Evolutionary conservation across 2,888 invertebrate genomes (phyloP), one percentile per base, ranked within the genome.

Genomic region (Chaetoderma sp.): DNA sequence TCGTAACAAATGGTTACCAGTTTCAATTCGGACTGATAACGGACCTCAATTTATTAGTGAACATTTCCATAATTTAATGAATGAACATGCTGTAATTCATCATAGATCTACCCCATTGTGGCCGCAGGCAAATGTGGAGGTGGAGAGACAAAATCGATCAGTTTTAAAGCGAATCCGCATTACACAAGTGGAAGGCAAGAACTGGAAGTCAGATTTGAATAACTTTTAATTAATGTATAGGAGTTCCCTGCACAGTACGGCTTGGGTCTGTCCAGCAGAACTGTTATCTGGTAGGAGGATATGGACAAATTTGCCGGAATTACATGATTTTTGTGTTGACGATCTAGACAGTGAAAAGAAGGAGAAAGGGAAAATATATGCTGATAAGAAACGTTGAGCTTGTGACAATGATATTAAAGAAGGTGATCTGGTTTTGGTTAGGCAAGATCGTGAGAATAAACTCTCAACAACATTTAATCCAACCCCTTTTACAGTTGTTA

Each of bases 241-340:
- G 6, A 42, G 18, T 0, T 65, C 65, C 10, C 47, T 58, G 1
- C 65, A 68, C 23, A 4, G 32, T 10, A 32, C 28, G 10, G 52
- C 50, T 21, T 58, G 64, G n/a, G 58, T 66, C 18, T 49, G 50
- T 42, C 65, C 72, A 6, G 49, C 67, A 5, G 57, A 65, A 21
- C 18, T 70, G n/a, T 4, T 72, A 27, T 71, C 67, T 55, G 54
- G 62, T 13, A 23, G 72, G 23, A 62, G 71, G 27, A 42, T 61
- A 18, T n/a, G 65, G 2, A 68, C 67, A 21, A 49, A 44, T 13
- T 28, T 60, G 50, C 56, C 49, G 3, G 30, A 30, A 8, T 8
- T 59, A 5, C 1, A 27, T 13, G 39, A 44, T 18, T 39, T 23
- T 16, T 30, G 23, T 27, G 33, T 21, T 0, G 49, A 60, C 60